A percentile compares a stretch with the other conserved stretches of the same genome.
phyloP scores from a whole-genome alignment of 2,113 vertebrate genomes.

The Xerus inauris region DNA sequence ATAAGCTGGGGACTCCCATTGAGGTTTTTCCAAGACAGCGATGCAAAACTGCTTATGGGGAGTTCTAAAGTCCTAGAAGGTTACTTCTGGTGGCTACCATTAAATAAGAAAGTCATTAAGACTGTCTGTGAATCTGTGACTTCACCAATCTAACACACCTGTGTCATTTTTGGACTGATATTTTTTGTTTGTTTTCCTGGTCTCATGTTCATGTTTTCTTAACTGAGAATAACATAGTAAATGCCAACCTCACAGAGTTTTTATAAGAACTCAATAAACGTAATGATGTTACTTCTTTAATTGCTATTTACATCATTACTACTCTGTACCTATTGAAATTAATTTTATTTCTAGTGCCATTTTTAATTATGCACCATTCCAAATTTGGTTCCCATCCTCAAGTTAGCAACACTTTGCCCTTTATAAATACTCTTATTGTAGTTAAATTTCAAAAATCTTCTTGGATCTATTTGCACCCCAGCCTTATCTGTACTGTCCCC shows the following conservation, averaged over 20 bases:
- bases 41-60: not conserved
- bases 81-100: not conserved
- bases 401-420: not conserved
- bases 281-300: conserved; percentile 17
- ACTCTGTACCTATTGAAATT: conserved; percentile 36
- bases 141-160: not conserved
- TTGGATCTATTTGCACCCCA: not conserved
- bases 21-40: not conserved
- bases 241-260: not conserved
- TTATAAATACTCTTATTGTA: not conserved
- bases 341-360: not conserved
- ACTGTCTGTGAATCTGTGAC: rapidly evolving
- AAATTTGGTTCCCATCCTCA: not conserved
- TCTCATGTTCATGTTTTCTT: conserved; percentile 18
- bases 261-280: not conserved
- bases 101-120: not conserved
- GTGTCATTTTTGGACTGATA: not conserved
- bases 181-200: not conserved
- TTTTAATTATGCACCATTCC: conserved; percentile 54
- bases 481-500: not conserved
- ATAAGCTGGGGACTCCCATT: too few species aligned
- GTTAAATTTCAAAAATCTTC: not conserved
- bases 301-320: conserved; percentile 13
- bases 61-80: not conserved
- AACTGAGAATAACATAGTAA: not conserved